Conservation (phyloP, 23 tunicate genomes). For the Clavelina lepadiformis region DNA sequence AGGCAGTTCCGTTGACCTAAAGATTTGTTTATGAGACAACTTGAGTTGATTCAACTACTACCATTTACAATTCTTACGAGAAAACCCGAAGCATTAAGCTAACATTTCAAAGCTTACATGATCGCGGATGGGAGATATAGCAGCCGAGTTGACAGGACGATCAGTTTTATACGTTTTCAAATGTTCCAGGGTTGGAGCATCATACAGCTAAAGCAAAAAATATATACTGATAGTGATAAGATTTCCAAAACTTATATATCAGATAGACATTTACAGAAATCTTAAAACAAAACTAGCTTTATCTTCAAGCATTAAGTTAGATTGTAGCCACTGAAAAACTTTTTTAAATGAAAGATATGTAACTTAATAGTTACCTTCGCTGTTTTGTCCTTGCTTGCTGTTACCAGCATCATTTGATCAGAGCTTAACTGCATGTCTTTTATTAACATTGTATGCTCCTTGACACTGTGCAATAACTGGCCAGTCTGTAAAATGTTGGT, state of each 20-base stretch:
- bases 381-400: conserved; percentile 93
- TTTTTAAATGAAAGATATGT: too few species aligned
- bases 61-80: not conserved
- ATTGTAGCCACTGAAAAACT: too few species aligned
- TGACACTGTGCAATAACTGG: conserved; percentile 38
- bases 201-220: conserved; percentile 47
- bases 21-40: too few species aligned
- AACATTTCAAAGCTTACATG: conserved; percentile 46
- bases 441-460: conserved; percentile 57
- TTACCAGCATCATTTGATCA: conserved; percentile 84
- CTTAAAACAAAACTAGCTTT: not conserved
- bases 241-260: not conserved
- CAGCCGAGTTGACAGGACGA: conserved; percentile 94
- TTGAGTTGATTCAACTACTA: too few species aligned
- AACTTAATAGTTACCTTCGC: conserved; percentile 95
- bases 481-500: conserved; percentile 80
- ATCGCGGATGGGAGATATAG: conserved; percentile 63
- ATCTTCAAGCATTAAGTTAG: too few species aligned
- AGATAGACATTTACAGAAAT: too few species aligned
- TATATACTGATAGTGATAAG: not conserved
- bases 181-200: conserved; percentile 45
- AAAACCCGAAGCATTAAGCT: not conserved
- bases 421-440: conserved; percentile 91
- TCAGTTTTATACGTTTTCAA: conserved; percentile 86
- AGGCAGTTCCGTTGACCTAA: too few species aligned